phyloP scores from a whole-genome alignment of 2,888 invertebrate genomes.

The Spodoptera picta region DNA sequence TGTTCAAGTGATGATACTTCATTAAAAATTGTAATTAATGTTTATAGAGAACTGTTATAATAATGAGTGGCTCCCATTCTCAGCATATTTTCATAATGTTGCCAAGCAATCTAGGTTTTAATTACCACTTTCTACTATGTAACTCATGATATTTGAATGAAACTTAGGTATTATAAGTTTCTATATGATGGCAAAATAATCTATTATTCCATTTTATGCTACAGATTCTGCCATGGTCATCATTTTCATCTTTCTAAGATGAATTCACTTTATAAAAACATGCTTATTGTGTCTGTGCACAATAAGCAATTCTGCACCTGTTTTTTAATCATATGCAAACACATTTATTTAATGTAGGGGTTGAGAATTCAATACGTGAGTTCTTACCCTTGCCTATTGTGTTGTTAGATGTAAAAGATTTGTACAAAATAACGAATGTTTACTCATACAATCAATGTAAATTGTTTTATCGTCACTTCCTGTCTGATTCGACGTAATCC shows the following conservation, averaged over 20 bases:
- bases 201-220: neutral
- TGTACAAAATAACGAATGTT: conserved; percentile 9
- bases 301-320: conserved; percentile 19
- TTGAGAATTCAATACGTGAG: neutral
- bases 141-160: conserved; percentile 20
- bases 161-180: conserved; percentile 12
- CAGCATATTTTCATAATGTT: conserved; percentile 47
- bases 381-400: neutral
- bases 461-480: conserved; percentile 44
- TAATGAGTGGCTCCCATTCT: conserved; percentile 46
- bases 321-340: conserved; percentile 16
- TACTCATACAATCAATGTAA: conserved; percentile 12
- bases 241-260: too few species aligned
- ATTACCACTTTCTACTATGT: conserved; percentile 51
- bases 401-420: conserved; percentile 14
- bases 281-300: too few species aligned
- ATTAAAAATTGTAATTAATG: conserved; percentile 44
- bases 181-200: conserved; percentile 3
- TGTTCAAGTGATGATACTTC: conserved; percentile 13
- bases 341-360: conserved; percentile 27
- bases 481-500: conserved; percentile 38
- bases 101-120: conserved; percentile 35
- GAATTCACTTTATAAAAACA: too few species aligned
- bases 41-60: conserved; percentile 43
- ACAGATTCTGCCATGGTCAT: neutral